Percentiles rank a stretch among this genome's conserved stretches.
These are phyloP conservation scores for Lithobates pipiens DNA, from an alignment of 2,797 vertebrate genomes.

Conservation along the genomic window DNA sequence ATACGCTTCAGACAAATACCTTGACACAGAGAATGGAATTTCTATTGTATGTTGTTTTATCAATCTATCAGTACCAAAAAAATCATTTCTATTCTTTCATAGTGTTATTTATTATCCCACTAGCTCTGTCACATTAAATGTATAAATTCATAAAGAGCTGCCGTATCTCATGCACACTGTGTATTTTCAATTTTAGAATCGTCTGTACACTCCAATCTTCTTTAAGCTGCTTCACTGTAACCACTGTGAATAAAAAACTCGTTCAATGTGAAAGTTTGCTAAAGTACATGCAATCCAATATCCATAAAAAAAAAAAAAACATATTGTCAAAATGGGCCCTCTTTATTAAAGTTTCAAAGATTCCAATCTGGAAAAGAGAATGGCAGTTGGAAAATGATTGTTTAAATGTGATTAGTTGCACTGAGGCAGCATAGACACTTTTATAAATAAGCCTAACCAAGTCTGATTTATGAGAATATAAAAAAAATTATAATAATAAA, in stretches of 20 bases:
- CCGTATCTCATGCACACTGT: background rate
- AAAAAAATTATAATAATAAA: background rate
- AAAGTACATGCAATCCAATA: background rate
- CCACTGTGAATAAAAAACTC: slow-evolving; percentile 11
- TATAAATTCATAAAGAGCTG: background rate
- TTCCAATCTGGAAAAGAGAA: too few relatives aligned
- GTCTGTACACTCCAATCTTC: background rate
- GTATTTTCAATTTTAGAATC: background rate
- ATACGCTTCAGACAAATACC: background rate
- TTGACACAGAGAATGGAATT: background rate
- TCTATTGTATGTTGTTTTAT: slow-evolving; percentile 3
- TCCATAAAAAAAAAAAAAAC: background rate
- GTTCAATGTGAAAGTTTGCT: background rate
- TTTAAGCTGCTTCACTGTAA: slow-evolving; percentile 6
- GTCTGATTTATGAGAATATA: background rate
- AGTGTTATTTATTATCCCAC: background rate
- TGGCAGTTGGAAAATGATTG: too few relatives aligned
- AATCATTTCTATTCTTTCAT: background rate
- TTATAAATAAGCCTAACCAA: background rate
- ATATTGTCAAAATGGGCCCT: too few relatives aligned
- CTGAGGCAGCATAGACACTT: too few relatives aligned
- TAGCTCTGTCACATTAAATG: background rate
- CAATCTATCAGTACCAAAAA: background rate
- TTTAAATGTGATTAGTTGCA: background rate
- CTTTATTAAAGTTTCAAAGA: too few relatives aligned